Evolutionary conservation across 2,797 vertebrate species (phyloP).

Genomic region (Cygnus olor): DNA sequence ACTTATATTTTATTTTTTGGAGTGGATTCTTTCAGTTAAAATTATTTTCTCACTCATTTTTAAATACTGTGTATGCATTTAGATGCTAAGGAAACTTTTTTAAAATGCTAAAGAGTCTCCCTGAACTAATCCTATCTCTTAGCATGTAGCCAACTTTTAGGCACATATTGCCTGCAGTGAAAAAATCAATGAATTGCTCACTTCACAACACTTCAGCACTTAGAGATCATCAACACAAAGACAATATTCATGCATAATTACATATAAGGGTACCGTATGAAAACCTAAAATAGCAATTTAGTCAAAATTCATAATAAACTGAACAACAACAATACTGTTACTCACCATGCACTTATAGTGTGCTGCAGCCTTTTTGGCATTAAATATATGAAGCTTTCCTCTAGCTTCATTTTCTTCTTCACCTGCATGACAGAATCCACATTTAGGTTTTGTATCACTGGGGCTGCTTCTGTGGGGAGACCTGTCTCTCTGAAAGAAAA

Average conservation of each 20-base stretch:
- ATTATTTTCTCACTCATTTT: background rate
- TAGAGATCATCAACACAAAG: slow-evolving; percentile 38
- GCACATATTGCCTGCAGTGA: slow-evolving; percentile 31
- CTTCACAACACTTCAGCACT: slow-evolving; percentile 19
- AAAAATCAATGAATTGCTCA: slow-evolving; percentile 63
- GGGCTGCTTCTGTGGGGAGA: slow-evolving; percentile 94
- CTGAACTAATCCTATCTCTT: slow-evolving; percentile 51
- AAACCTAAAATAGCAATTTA: slow-evolving; percentile 18
- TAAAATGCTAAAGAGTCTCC: slow-evolving; percentile 29
- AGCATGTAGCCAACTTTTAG: slow-evolving; percentile 36
- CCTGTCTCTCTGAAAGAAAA: slow-evolving; percentile 89
- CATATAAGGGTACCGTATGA: background rate
- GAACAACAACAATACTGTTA: background rate
- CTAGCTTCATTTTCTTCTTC: slow-evolving; percentile 96
- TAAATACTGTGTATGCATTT: background rate
- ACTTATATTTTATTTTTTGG: background rate
- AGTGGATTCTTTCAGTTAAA: background rate
- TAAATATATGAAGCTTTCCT: slow-evolving; percentile 93
- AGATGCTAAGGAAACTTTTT: background rate
- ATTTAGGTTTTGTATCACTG: slow-evolving; percentile 93
- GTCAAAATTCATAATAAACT: background rate
- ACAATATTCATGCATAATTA: slow-evolving; percentile 36
- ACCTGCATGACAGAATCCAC: slow-evolving; percentile 97
- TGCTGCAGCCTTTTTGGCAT: slow-evolving; percentile 97
- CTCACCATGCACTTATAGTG: slow-evolving; percentile 99